Conservation (phyloP, 2,113 vertebrate species). For the Puma concolor region DNA sequence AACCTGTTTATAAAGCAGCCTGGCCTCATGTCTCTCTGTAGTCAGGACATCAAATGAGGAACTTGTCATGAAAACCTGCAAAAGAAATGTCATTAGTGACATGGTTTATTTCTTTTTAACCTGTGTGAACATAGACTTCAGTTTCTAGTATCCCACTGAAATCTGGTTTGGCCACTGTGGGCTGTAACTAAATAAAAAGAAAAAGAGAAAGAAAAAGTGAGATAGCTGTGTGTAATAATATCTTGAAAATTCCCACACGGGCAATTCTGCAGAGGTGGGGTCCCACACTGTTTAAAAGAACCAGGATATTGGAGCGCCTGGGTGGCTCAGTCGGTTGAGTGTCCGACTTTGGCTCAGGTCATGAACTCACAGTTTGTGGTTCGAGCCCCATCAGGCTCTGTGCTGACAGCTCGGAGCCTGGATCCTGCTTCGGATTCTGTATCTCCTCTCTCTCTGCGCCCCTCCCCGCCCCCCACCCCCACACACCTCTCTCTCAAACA, state of each 20-base stretch:
- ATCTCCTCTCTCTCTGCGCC: too few species aligned
- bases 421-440: too few species aligned
- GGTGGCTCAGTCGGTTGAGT: too few species aligned
- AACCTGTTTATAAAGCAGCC: neutral
- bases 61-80: neutral
- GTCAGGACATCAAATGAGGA: neutral
- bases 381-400: too few species aligned
- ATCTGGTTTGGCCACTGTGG: neutral
- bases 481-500: too few species aligned
- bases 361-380: too few species aligned
- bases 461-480: too few species aligned
- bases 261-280: neutral
- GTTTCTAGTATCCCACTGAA: neutral
- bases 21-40: neutral
- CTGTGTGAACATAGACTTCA: neutral
- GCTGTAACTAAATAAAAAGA: neutral
- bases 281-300: neutral
- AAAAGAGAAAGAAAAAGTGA: neutral
- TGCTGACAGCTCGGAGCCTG: too few species aligned
- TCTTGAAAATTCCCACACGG: neutral
- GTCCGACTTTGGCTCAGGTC: too few species aligned
- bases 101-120: slow-evolving; percentile 29
- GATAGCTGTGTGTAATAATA: slow-evolving; percentile 19
- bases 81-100: neutral
- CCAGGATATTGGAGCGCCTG: too few species aligned